phyloP scores from a whole-genome alignment of 2,113 vertebrate genomes.

The Panthera uncia region DNA sequence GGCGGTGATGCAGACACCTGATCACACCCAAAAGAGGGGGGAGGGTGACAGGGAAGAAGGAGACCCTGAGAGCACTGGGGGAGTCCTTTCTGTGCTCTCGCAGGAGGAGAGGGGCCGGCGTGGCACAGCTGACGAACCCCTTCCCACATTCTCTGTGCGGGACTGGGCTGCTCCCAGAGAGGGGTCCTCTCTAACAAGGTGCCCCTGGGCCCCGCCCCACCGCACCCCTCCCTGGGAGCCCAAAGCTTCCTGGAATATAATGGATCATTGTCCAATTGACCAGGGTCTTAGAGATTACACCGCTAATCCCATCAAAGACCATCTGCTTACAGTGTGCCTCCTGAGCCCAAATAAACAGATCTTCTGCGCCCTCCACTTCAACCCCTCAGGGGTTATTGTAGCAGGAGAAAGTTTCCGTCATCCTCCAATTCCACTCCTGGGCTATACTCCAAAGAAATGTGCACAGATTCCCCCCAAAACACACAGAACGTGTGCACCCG shows the following conservation, averaged over 20 bases:
- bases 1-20: too few species aligned
- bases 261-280: constrained; percentile 83
- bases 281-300: constrained; percentile 81
- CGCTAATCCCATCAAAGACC: constrained; percentile 82
- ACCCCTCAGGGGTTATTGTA: constrained; percentile 70
- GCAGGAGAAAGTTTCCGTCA: constrained; percentile 53
- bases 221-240: constrained; percentile 52
- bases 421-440: not conserved
- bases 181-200: constrained; percentile 79
- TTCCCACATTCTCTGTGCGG: constrained; percentile 45
- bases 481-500: not conserved
- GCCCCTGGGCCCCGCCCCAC: constrained; percentile 66
- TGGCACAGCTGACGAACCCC: constrained; percentile 51
- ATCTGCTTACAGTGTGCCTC: constrained; percentile 82
- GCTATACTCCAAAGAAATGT: not conserved
- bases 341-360: constrained; percentile 82
- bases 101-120: not conserved
- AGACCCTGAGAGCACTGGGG: not conserved
- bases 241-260: constrained; percentile 78
- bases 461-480: not conserved
- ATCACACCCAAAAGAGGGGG: not conserved
- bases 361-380: constrained; percentile 79
- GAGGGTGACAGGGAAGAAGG: not conserved
- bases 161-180: constrained; percentile 72
- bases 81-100: not conserved